These are phyloP conservation scores for Paramormyrops kingsleyae DNA, from an alignment of 2,113 vertebrate species.

Conservation along the genomic window DNA sequence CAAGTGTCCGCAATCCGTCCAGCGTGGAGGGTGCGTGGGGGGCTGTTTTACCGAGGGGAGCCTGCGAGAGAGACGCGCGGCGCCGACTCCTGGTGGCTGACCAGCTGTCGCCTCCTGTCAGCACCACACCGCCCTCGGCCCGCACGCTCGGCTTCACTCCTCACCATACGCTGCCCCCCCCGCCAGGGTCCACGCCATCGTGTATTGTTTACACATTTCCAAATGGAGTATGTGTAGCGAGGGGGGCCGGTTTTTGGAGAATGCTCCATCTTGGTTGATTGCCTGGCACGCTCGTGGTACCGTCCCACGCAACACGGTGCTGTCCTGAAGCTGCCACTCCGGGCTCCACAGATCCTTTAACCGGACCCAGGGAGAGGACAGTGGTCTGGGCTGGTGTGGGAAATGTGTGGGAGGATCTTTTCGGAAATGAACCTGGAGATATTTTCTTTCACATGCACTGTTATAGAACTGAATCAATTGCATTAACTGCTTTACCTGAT, in stretches of 20 bases:
- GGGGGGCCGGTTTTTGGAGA: neutral
- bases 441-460: neutral
- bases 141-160: neutral
- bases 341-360: neutral
- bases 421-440: neutral
- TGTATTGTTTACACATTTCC: neutral
- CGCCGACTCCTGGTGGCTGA: neutral
- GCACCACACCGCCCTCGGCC: neutral
- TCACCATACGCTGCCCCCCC: neutral
- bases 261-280: neutral
- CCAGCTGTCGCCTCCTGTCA: slow-evolving; percentile 3
- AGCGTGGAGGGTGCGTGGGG: neutral
- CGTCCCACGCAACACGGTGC: neutral
- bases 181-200: neutral
- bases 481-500: neutral
- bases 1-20: neutral
- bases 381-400: neutral
- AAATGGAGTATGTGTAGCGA: neutral
- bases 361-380: neutral
- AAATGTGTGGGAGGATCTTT: neutral
- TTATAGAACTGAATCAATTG: neutral
- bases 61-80: too few relatives aligned
- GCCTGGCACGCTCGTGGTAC: neutral
- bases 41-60: neutral
- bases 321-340: neutral